Percentiles rank a stretch among this genome's conserved stretches.
These are phyloP conservation scores for Condylura cristata DNA, from an alignment of 2,113 vertebrate species.

Conservation along the genomic window DNA sequence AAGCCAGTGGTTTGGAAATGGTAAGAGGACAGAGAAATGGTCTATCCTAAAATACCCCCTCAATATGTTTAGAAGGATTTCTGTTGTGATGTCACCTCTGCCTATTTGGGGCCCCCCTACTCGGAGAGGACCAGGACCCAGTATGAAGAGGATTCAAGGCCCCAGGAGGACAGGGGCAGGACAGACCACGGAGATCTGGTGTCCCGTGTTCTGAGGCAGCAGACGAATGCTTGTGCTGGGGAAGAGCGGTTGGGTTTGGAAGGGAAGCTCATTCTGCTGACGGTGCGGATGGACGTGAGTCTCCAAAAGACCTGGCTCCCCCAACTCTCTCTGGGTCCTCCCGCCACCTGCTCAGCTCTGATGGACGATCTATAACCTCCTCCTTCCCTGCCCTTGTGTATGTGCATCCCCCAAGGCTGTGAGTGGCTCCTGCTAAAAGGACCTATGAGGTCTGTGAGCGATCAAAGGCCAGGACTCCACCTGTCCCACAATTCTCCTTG, in stretches of 20 bases:
- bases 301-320: not conserved
- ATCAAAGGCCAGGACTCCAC: not conserved
- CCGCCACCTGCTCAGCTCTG: not conserved
- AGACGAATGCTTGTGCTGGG: not conserved
- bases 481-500: fast-evolving
- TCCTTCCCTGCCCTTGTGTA: not conserved
- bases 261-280: not conserved
- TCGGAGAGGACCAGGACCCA: not conserved
- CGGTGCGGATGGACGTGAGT: not conserved
- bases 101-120: not conserved
- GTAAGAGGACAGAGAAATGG: not conserved
- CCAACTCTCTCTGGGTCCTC: not conserved
- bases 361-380: not conserved
- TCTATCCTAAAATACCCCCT: not conserved
- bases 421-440: not conserved
- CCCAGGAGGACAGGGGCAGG: not conserved
- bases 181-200: not conserved
- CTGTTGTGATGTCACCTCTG: not conserved
- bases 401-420: fast-evolving
- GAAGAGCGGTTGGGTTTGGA: not conserved
- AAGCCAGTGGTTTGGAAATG: not conserved
- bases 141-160: not conserved
- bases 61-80: not conserved
- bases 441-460: not conserved
- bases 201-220: not conserved